Conservation (phyloP, 2,797 vertebrate species). For the Centropyge bicolor region DNA sequence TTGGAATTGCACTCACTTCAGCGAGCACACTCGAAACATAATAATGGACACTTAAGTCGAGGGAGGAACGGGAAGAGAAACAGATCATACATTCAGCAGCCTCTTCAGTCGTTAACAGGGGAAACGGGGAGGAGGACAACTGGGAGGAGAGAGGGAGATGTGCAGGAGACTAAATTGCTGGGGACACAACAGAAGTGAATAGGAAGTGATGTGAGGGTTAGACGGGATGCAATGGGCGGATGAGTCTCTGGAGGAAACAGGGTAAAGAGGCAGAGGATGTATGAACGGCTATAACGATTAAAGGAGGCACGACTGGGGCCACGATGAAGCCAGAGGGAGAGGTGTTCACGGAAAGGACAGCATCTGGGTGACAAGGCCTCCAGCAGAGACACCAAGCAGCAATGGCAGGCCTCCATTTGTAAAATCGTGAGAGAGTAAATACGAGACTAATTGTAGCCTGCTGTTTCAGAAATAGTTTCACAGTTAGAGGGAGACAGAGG, state of each 20-base stretch:
- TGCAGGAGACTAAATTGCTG: slow-evolving; percentile 23
- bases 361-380: slow-evolving; percentile 9
- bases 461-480: slow-evolving; percentile 18
- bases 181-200: slow-evolving; percentile 13
- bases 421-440: neutral
- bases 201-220: slow-evolving; percentile 27
- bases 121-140: slow-evolving; percentile 28
- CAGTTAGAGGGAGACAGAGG: slow-evolving; percentile 7
- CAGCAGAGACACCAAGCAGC: slow-evolving; percentile 17
- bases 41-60: slow-evolving; percentile 38
- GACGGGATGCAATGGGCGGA: slow-evolving; percentile 12
- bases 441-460: neutral
- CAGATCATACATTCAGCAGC: slow-evolving; percentile 28
- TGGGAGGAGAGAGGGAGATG: slow-evolving; percentile 16
- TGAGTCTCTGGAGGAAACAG: slow-evolving; percentile 16
- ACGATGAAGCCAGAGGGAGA: slow-evolving; percentile 24
- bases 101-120: slow-evolving; percentile 19
- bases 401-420: slow-evolving; percentile 5
- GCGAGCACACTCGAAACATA: slow-evolving; percentile 30
- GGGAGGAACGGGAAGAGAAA: slow-evolving; percentile 14
- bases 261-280: slow-evolving; percentile 11
- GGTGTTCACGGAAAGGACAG: slow-evolving; percentile 28
- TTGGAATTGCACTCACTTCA: slow-evolving; percentile 16
- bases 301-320: slow-evolving; percentile 6
- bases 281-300: slow-evolving; percentile 29